These are phyloP conservation scores for Mimumesa dahlbomi DNA, from an alignment of 2,888 invertebrate genomes.

Conservation along the genomic window DNA sequence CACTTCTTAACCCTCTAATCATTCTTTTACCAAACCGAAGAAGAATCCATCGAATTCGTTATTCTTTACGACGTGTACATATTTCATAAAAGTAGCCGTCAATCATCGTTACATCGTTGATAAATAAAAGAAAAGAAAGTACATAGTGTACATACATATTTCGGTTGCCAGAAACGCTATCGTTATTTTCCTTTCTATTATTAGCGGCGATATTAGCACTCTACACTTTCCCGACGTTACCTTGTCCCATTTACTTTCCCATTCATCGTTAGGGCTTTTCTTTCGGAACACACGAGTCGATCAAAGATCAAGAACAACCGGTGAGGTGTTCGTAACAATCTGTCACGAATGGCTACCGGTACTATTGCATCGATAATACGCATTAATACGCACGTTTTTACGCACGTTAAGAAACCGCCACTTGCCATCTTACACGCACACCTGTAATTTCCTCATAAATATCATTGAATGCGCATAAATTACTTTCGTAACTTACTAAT, in stretches of 20 bases:
- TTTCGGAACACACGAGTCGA: constrained; percentile 48
- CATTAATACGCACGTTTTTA: constrained; percentile 28
- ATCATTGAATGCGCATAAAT: too few relatives aligned
- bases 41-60: too few relatives aligned
- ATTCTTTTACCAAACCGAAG: too few relatives aligned
- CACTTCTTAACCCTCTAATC: too few relatives aligned
- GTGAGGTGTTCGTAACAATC: constrained; percentile 30
- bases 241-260: constrained; percentile 63
- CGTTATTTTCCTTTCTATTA: not conserved
- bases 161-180: too few relatives aligned
- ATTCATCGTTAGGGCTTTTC: constrained; percentile 49
- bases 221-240: constrained; percentile 55
- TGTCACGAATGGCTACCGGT: not conserved
- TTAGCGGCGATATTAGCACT: constrained; percentile 6
- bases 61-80: too few relatives aligned
- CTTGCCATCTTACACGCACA: not conserved
- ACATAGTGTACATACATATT: too few relatives aligned
- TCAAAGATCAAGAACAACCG: constrained; percentile 72
- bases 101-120: too few relatives aligned
- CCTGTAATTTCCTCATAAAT: too few relatives aligned
- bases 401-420: constrained; percentile 2
- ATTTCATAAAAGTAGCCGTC: too few relatives aligned
- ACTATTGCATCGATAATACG: constrained; percentile 9
- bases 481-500: too few relatives aligned
- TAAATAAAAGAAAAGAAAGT: too few relatives aligned